phyloP scores from a whole-genome alignment of 2,797 vertebrate species.

The Denticeps clupeoides region DNA sequence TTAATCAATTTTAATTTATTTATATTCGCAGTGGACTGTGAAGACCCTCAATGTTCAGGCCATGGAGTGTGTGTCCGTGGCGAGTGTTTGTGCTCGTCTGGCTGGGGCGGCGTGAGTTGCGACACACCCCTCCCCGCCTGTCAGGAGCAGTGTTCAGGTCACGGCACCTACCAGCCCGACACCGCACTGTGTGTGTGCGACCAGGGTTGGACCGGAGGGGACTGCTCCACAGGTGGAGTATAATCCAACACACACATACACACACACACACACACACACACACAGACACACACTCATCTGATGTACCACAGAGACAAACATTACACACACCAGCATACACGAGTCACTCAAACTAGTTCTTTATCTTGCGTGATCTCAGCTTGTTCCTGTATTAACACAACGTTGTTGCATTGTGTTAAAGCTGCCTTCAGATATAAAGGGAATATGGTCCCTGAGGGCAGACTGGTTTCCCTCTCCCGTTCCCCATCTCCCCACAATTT shows the following conservation, averaged over 20 bases:
- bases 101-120: slow-evolving; percentile 70
- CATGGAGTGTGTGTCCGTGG: slow-evolving; percentile 73
- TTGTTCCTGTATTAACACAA: not conserved
- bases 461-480: too few relatives aligned
- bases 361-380: not conserved
- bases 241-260: not conserved
- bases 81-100: slow-evolving; percentile 69
- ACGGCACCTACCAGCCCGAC: slow-evolving; percentile 63
- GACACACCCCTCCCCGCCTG: slow-evolving; percentile 65
- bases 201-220: slow-evolving; percentile 67
- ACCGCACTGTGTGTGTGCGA: slow-evolving; percentile 66
- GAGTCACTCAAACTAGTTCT: too few relatives aligned
- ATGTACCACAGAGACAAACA: not conserved
- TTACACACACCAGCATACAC: not conserved
- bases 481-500: not conserved
- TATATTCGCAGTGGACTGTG: slow-evolving; percentile 59
- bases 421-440: too few relatives aligned
- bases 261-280: slow-evolving; percentile 6
- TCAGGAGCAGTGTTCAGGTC: slow-evolving; percentile 74
- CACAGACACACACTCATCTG: not conserved
- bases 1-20: too few relatives aligned
- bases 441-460: too few relatives aligned
- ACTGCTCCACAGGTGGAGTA: slow-evolving; percentile 69
- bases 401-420: not conserved
- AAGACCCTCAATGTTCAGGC: slow-evolving; percentile 68